Base-by-base conservation (phyloP, 2,888 invertebrate species). In the Exephanes ischioxanthus region DNA sequence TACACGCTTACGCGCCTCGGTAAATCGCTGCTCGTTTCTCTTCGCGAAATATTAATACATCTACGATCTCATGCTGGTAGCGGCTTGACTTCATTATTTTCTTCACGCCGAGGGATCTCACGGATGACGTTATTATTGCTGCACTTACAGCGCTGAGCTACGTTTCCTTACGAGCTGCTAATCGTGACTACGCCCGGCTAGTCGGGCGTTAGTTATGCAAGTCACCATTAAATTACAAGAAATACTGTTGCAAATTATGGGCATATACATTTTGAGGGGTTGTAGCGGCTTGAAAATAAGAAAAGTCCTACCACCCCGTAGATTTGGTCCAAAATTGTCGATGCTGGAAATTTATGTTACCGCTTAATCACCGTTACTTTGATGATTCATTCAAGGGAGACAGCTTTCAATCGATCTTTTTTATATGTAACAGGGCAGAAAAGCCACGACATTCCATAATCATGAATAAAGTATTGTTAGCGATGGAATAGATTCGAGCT, bases 31-130 rank as follows among this genome's bases (percentile, higher is more conserved):
- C 51, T 83, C 82, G 72, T 83, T 85, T 85, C 77, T 86, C 80
- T 80, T 53, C 16, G 19, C 80, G 77, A 80, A 83, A 86, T 86
- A 83, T 86, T 83, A 86, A 86, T 86, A 86, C 55, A 80, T 41
- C 80, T 7, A 53, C 70, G 80, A 75, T 30, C 63, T 63, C 16
- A 14, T 7, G 63, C 30, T 26, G 30, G 58, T 30, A 16, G 30
- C n/a, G n/a, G 63, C 63, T 63, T 72, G 73, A 70, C 83, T 83
- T 73, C 77, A 80, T 22, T 19, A 55, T 83, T 83, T 80, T 68
- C 85, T 55, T 70, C 73, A 3, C 80, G 61, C 77, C 71, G 45
- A 7, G 68, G n/a, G 61, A 79, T 51, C 48, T 72, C 30, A 33
- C n/a, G 77, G 70, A 77, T 77, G 67, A 83, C 77, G 77, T 86